Evolutionary conservation across 2,797 vertebrate species (phyloP), one percentile per base, ranked within the genome.

Genomic region (Sebastes kiyomatsui): DNA sequence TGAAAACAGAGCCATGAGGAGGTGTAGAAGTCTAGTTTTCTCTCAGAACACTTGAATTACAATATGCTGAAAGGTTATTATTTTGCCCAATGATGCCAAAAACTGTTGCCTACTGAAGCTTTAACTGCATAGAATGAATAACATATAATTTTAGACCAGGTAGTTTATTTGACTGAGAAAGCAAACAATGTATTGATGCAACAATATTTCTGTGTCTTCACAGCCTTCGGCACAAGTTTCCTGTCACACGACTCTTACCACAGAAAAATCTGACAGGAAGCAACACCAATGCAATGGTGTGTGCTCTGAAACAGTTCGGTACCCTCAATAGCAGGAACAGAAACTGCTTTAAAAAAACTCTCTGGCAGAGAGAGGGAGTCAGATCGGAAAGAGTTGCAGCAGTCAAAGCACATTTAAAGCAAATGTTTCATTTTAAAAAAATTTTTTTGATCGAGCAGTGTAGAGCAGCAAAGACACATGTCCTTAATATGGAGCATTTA

Each of bases 191-290:
- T 56, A n/a, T 4, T 25, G 14, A 35, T 68, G 22, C 32, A 52
- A 25, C 68, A 62, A 9, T 59, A 38, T 68, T 60, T 84, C 13
- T 61, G 46, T 25, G 18, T 66, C 30, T 33, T 71, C 22, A 67
- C 22, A 67, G 25, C 22, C 8, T 32, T 38, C 38, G 14, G 64
- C 22, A 6, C 55, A 5, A 2, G 38, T 72, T 87, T 88, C 81
- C 83, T 87, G 80, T 91, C 78, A 81, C 54, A 16, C 11, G 25
- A 2, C n/a, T 64, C 66, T 60, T 70, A 73, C 62, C 38, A 38
- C 70, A 86, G 9, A 81, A 30, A 5, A 22, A 62, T 56, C 22
- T 84, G 22, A 87, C 81, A 87, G 76, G 85, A 92, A 90, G 49
- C 52, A 2, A 22, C 68, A 65, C 32, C 14, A 30, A 2, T 12